Conservation (phyloP, 2,888 invertebrate species). For the Cosmorhoe ocellata region DNA sequence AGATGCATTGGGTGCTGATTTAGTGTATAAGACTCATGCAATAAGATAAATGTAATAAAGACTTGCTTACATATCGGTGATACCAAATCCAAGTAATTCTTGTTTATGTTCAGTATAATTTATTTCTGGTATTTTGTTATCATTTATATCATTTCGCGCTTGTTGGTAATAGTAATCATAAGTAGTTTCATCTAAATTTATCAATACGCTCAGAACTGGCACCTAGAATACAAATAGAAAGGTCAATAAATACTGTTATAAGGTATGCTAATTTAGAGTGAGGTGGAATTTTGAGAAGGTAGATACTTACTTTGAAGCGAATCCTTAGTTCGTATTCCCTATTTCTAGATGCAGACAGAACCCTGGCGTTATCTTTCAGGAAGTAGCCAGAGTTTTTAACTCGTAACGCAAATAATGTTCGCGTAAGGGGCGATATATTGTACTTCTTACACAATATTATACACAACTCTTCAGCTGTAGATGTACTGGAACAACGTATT, state of each 20-base stretch:
- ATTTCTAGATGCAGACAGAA: slow-evolving; percentile 66
- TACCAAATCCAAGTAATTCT: slow-evolving; percentile 91
- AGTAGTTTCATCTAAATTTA: slow-evolving; percentile 87
- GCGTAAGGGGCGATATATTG: slow-evolving; percentile 88
- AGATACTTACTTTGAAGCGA: slow-evolving; percentile 85
- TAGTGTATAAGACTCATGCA: too few relatives aligned
- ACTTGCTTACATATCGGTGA: slow-evolving; percentile 89
- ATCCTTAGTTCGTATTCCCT: slow-evolving; percentile 89
- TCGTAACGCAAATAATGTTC: slow-evolving; percentile 90
- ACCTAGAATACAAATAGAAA: slow-evolving; percentile 58
- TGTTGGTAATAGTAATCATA: slow-evolving; percentile 94
- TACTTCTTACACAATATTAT: slow-evolving; percentile 86
- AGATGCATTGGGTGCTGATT: too few relatives aligned
- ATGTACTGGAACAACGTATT: slow-evolving; percentile 67
- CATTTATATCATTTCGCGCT: slow-evolving; percentile 90
- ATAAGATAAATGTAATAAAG: too few relatives aligned
- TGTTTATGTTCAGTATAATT: slow-evolving; percentile 89
- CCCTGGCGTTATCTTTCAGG: slow-evolving; percentile 84
- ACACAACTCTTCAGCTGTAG: slow-evolving; percentile 87
- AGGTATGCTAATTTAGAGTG: slow-evolving; percentile 15
- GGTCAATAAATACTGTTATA: slow-evolving; percentile 6
- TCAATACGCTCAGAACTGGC: slow-evolving; percentile 83
- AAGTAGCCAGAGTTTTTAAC: slow-evolving; percentile 85
- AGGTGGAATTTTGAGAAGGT: not conserved
- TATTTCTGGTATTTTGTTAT: slow-evolving; percentile 90